phyloP scores from a whole-genome alignment of 1,140 invertebrate genomes.

The Caerostris extrusa region DNA sequence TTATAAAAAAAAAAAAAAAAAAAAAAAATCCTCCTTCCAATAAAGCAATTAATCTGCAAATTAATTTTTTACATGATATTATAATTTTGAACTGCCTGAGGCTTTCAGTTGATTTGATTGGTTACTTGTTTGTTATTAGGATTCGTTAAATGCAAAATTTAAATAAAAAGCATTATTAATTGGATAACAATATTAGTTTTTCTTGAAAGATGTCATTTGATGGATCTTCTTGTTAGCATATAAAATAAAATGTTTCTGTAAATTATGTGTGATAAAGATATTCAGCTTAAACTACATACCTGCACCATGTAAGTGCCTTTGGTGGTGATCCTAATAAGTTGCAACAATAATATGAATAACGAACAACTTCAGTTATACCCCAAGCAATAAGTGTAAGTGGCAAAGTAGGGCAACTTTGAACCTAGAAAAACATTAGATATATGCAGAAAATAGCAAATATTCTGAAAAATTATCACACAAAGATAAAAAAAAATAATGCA shows the following conservation, averaged over 20 bases:
- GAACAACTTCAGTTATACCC: conserved; percentile 61
- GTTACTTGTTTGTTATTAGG: too few relatives aligned
- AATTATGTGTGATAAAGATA: neutral
- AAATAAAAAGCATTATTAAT: too few relatives aligned
- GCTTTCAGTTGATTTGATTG: too few relatives aligned
- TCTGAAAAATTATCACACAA: neutral
- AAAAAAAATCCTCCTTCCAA: too few relatives aligned
- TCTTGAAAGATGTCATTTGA: too few relatives aligned
- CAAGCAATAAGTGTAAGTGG: conserved; percentile 59
- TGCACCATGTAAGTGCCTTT: conserved; percentile 65
- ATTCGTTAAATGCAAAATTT: too few relatives aligned
- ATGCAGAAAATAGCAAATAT: neutral
- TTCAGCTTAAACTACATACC: conserved; percentile 31
- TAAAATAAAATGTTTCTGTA: too few relatives aligned
- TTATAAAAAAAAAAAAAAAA: too few relatives aligned
- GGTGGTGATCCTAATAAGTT: conserved; percentile 23
- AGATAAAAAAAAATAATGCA: neutral
- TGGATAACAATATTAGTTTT: too few relatives aligned
- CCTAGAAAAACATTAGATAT: neutral
- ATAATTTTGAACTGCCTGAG: too few relatives aligned
- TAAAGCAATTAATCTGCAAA: too few relatives aligned
- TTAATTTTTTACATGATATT: too few relatives aligned
- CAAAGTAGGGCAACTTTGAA: conserved; percentile 44
- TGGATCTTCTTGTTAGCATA: neutral
- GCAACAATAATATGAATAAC: conserved; percentile 67